Base-by-base conservation (phyloP, 2,888 invertebrate species). In the Drosophila macrothrix region DNA sequence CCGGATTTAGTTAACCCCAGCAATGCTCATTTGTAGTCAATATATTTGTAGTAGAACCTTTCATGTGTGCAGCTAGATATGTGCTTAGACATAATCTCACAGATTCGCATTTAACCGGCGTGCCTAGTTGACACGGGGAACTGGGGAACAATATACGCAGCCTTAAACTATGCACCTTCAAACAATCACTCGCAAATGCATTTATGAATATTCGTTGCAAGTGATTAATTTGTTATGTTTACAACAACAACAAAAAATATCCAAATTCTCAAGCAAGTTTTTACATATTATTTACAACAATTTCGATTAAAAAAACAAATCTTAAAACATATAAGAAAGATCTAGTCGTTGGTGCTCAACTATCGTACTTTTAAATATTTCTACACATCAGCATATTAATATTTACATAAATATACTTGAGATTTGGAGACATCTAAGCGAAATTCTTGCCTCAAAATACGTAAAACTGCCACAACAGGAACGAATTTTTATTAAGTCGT, bases 1-100 rank as follows among this genome's bases (percentile, higher is more conserved):
- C 94, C 94, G 0, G 94, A 95, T 69, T 96, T 96, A 59, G 67
- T 79, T 28, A 79, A 82, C 55, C 92, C 93, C 25, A 84, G 82
- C 56, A 92, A 88, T 80, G 83, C 93, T 70, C 93, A 93, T 71
- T 92, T 93, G 68, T 93, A 91, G 76, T 67, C 19, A 22, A 80
- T 55, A 54, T 41, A 39, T 31, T 43, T 7, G 7, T 54, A 53
- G 22, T 31, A 54, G 22, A 49, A 56, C 59, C 56, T 62, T 67
- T 54, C 35, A 37, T 67, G 62, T 53, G 55, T 63, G 55, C 66
- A 62, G 60, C 67, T 68, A 39, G 56, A 58, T 37, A 46, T 65
- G 62, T 78, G 59, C 69, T 31, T 64, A 62, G 43, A 22, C 28
- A 53, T 56, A 73, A 78, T 64, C 67, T 64, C 67, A 59, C 50